Evolutionary conservation across 2,113 vertebrate genomes (phyloP).

Genomic region (Marmota flaviventris): DNA sequence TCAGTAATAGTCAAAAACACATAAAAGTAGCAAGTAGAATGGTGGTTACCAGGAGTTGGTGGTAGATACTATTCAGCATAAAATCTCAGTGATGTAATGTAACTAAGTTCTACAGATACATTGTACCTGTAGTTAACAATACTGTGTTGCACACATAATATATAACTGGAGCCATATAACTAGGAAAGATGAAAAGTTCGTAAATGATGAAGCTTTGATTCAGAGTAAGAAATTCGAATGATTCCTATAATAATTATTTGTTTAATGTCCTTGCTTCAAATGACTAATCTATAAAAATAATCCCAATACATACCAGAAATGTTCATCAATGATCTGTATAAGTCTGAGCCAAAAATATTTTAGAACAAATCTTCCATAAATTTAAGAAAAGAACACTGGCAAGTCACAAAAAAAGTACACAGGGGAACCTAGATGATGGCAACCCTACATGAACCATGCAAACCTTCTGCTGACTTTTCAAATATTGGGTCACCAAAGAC

Average conservation of each 20-base stretch:
- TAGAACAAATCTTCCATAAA: background rate
- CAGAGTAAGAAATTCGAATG: background rate
- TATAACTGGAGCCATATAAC: background rate
- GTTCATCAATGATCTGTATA: background rate
- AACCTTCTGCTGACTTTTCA: background rate
- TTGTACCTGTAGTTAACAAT: background rate
- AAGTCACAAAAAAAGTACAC: background rate
- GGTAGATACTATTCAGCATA: background rate
- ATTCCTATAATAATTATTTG: background rate
- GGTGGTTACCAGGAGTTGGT: background rate
- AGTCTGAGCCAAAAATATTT: background rate
- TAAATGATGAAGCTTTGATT: background rate
- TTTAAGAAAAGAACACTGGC: background rate
- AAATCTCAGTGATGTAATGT: background rate
- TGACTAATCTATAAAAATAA: slow-evolving; percentile 35
- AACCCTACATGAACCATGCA: background rate
- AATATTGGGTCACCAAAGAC: background rate
- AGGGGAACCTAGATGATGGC: background rate
- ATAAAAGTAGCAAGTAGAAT: background rate
- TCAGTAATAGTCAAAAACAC: background rate
- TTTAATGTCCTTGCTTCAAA: background rate
- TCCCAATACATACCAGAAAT: background rate
- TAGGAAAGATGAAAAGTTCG: background rate
- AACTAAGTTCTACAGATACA: too few species aligned
- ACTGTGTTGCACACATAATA: background rate